Conservation (phyloP, 2,888 invertebrate species). For the Stenurella melanura region DNA sequence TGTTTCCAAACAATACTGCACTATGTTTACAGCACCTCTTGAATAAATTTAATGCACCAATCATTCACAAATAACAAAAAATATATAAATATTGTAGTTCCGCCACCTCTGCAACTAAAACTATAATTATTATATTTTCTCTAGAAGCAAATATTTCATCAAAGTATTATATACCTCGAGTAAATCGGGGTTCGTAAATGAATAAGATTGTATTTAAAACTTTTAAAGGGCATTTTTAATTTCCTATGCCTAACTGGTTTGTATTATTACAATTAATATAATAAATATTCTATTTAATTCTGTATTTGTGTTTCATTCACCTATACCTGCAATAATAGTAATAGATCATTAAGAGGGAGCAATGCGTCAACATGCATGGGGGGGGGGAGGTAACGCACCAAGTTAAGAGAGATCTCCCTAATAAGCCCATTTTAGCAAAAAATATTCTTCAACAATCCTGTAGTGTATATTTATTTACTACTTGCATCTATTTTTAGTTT, state of each 20-base stretch:
- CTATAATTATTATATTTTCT: constrained; percentile 29
- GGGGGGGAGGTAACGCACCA: no score
- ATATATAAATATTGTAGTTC: constrained; percentile 10
- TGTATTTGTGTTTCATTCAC: constrained; percentile 6
- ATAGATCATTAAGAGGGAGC: no score
- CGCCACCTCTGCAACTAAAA: constrained; percentile 16
- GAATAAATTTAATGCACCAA: constrained; percentile 33
- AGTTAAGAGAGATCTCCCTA: no score
- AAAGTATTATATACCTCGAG: constrained; percentile 34
- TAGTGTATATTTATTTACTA: no score
- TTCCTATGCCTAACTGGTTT: constrained; percentile 33
- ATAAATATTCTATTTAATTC: constrained; percentile 39
- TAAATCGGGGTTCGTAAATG: constrained; percentile 24
- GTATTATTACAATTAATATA: constrained; percentile 32
- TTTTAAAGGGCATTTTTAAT: constrained; percentile 28
- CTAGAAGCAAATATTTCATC: constrained; percentile 40
- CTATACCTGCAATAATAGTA: background rate
- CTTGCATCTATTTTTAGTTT: no score
- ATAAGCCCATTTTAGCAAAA: no score
- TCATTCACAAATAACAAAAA: constrained; percentile 17
- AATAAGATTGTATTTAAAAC: constrained; percentile 31
- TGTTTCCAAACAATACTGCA: constrained; percentile 24
- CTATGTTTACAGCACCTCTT: constrained; percentile 28
- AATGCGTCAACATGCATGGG: no score
- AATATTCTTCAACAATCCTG: no score